Base-by-base conservation (phyloP, 1,140 invertebrate genomes). In the Dysdera silvatica region DNA sequence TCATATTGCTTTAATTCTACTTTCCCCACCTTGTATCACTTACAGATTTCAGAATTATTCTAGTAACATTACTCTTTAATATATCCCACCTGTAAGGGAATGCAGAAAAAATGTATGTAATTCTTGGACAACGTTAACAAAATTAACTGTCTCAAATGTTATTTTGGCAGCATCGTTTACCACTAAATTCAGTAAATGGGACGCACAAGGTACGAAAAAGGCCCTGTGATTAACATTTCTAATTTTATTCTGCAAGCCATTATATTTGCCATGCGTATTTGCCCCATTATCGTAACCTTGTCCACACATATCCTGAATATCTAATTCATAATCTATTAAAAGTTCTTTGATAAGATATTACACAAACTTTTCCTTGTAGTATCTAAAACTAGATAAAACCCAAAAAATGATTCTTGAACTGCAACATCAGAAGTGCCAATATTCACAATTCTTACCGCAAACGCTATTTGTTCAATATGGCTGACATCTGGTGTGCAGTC, bases 111-210 rank as follows among this genome's bases (percentile, higher is more conserved):
- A 61, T 7, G 18, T 20, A 28, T 54, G 43, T 5, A 61, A 29
- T 32, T 43, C 51, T 45, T 54, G 49, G 6, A 62, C 41, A 16
- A 20, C 24, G 24, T 40, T 33, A 35, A 54, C n/a, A 26, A 16
- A 54, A 14, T 28, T 52, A 23, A 32, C 51, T 62, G 52, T 49
- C 24, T 29, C 26, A 5, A 45, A 31, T n/a, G 45, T 32, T 20
- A 31, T 29, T 55, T 32, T 28, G 12, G 52, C 49, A 41, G 60
- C 49, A 37, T 62, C 49, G 20, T 32, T n/a, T 32, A 48, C 28
- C 14, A 63, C 61, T 40, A 55, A 63, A 51, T 64, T 64, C 14
- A 58, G 26, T 16, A 32, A 49, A 45, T 64, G 61, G 20, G 26
- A 31, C 28, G 45, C 43, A 41, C 61, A 64, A 28, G 40, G 61